Base-by-base conservation (phyloP, 2,797 vertebrate genomes). In the Poecilia gillii region DNA sequence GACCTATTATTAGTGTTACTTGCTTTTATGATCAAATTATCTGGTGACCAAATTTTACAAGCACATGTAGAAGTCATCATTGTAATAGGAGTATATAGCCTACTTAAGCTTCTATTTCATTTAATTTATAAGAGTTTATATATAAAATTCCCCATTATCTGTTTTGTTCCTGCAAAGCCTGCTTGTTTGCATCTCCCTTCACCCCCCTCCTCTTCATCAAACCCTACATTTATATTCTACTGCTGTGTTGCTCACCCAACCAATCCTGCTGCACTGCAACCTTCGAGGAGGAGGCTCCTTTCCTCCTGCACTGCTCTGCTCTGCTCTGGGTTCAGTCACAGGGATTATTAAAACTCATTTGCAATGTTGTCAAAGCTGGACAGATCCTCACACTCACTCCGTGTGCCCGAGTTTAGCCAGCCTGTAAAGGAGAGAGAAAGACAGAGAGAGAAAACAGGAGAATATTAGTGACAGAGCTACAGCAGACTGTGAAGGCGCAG, bases 221-320 rank as follows among this genome's bases (percentile, higher is more conserved):
- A 78, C 75, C 72, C 81, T 80, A 79, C 87, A 93, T 94, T 93
- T 90, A 87, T 91, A 94, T 94, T 94, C 90, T 74, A 45, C 85
- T 90, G 92, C 82, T 57, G 87, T 81, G 81, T 74, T 74, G 89
- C 89, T 87, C 76, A 41, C 73, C 39, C 87, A 89, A 88, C 90
- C 93, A 93, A 84, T 92, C 91, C 83, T 68, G 79, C 85, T 90
- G 77, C 78, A 68, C 84, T 41, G 80, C 89, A 92, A 88, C 87
- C 90, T 87, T 28, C 81, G 84, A 86, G 81, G 86, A 91, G 82
- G 87, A 85, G 82, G 85, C 82, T 87, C 71, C 71, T 77, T 84
- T 74, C 82, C 73, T 87, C 81, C 78, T 88, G 68, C 72, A 4
- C 43, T 71, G 68, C 72, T 4, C 43, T 71, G 25, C 43, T 71